Conservation (phyloP, 2,797 vertebrate species). For the Ptychadena robeensis region DNA sequence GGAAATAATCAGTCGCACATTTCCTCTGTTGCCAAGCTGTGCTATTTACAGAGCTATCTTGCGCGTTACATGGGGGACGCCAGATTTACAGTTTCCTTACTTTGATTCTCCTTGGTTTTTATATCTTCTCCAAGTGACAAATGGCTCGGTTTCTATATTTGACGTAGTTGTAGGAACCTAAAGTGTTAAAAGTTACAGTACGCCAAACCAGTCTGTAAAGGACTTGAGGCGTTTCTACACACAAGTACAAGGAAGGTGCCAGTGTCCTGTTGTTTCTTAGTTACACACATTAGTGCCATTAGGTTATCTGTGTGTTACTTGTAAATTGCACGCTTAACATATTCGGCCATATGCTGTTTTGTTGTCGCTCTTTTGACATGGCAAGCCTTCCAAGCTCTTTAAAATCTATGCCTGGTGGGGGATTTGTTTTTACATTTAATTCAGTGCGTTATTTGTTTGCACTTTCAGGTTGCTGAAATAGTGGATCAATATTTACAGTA, state of each 20-base stretch:
- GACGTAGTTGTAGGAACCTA: background rate
- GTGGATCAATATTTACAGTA: background rate
- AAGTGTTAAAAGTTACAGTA: background rate
- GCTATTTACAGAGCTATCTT: slow-evolving; percentile 23
- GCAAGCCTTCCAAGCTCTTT: background rate
- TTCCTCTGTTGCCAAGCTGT: slow-evolving; percentile 23
- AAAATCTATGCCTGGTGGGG: background rate
- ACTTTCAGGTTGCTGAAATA: background rate
- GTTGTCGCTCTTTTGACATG: background rate
- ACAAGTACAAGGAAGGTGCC: background rate
- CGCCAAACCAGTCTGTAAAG: background rate
- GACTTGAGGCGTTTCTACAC: background rate
- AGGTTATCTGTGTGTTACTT: background rate
- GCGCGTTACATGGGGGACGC: background rate
- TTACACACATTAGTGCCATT: slow-evolving; percentile 23
- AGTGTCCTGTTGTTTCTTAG: background rate
- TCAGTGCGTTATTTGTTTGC: background rate
- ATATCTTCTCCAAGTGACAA: slow-evolving; percentile 2
- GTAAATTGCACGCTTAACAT: slow-evolving; percentile 5
- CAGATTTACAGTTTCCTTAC: slow-evolving; percentile 30
- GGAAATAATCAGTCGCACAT: slow-evolving; percentile 24
- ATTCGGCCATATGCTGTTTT: background rate
- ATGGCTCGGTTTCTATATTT: background rate
- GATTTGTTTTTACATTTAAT: too few species aligned
- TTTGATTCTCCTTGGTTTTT: slow-evolving; percentile 7